phyloP scores from a whole-genome alignment of 2,888 invertebrate species.

The Catocala sponsa region DNA sequence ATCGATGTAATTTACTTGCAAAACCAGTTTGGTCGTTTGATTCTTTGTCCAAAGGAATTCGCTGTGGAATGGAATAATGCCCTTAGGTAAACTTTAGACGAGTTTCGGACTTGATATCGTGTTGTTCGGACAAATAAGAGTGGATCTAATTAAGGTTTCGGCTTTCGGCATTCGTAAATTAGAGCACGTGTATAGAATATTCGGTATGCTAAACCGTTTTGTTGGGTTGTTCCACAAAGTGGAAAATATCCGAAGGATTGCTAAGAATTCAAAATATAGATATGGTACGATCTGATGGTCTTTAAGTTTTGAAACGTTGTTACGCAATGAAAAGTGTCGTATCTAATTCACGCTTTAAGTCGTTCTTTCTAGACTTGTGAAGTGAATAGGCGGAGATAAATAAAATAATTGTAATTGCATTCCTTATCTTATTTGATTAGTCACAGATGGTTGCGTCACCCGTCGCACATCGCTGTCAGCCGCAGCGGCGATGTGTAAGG shows the following conservation, averaged over 20 bases:
- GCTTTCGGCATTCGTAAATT: constrained; percentile 7
- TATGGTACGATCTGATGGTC: no score
- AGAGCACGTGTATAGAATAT: background rate
- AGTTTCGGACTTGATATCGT: constrained; percentile 34
- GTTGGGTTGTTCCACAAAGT: background rate
- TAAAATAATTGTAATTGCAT: constrained; percentile 81
- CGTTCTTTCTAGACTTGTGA: constrained; percentile 34
- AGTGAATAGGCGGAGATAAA: constrained; percentile 62
- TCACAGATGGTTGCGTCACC: constrained; percentile 78
- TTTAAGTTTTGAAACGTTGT: no score
- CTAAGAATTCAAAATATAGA: no score
- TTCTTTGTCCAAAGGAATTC: constrained; percentile 40
- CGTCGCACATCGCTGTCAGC: constrained; percentile 25
- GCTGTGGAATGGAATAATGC: constrained; percentile 43
- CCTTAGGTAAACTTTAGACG: constrained; percentile 44
- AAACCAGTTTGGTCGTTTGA: constrained; percentile 38
- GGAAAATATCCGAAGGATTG: no score
- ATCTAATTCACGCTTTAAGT: background rate
- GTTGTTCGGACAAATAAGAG: constrained; percentile 39
- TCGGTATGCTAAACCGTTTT: background rate
- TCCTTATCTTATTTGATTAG: constrained; percentile 84
- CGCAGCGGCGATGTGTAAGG: constrained; percentile 45
- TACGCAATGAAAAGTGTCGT: background rate
- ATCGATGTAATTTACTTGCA: constrained; percentile 40
- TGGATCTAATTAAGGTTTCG: constrained; percentile 31